A percentile compares a stretch with the other conserved stretches of the same genome.
phyloP scores from a whole-genome alignment of 2,888 invertebrate genomes.

The Coelinius sp. region DNA sequence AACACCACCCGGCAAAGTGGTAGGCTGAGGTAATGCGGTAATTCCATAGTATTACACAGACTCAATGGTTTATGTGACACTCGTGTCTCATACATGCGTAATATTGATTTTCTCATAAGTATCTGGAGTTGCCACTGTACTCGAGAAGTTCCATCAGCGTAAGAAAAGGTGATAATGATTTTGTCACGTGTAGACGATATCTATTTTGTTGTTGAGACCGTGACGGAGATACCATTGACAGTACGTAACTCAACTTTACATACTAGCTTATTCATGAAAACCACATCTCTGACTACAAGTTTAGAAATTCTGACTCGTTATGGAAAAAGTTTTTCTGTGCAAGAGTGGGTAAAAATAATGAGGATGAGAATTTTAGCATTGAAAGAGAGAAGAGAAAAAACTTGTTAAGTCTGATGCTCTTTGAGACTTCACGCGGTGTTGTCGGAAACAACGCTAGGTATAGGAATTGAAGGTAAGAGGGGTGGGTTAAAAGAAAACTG shows the following conservation, averaged over 20 bases:
- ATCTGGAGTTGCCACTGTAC: neutral
- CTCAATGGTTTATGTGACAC: constrained; percentile 49
- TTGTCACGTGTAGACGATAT: neutral
- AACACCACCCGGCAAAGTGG: constrained; percentile 49
- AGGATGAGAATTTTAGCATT: neutral
- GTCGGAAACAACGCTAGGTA: neutral
- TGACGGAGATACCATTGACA: neutral
- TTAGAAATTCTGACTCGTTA: neutral
- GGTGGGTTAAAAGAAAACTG: constrained; percentile 24
- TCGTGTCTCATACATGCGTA: constrained; percentile 4
- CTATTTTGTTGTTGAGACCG: neutral
- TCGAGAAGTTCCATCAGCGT: neutral
- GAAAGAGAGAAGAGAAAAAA: constrained; percentile 21
- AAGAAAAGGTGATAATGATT: neutral
- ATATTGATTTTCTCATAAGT: neutral
- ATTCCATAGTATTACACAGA: constrained; percentile 53
- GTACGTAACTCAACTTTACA: neutral
- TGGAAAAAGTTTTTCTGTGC: neutral
- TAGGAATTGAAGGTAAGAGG: constrained; percentile 2
- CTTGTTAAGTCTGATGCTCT: neutral
- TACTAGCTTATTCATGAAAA: neutral
- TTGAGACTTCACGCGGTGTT: constrained; percentile 17
- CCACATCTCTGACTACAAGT: neutral
- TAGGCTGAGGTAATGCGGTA: constrained; percentile 50
- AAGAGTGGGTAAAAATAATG: constrained; percentile 1